Base-by-base conservation (phyloP, 2,113 vertebrate genomes). In the Sapajus apella region DNA sequence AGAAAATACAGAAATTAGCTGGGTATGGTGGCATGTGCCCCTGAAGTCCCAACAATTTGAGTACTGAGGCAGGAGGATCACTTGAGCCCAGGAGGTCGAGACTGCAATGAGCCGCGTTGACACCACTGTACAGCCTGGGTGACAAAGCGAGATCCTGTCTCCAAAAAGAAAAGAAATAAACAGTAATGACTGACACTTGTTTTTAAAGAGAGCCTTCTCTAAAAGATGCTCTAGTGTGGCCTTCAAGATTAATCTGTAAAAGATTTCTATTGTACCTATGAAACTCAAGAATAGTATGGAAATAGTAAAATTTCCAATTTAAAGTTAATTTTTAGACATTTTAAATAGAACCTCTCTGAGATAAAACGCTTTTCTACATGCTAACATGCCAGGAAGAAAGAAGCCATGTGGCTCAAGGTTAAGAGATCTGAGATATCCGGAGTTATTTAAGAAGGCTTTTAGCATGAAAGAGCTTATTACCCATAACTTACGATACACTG, bases 301-400 rank as follows among this genome's bases (percentile, higher is more conserved):
- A 90, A 87, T 91, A 32, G 23, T 56, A 93, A 82, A 20, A 70
- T 86, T 91, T 94, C 75, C 68, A 66, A 76, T 82, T 92, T 82
- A 87, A 52, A 92, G 43, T 76, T 89, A 88, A 43, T 56, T 79
- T 93, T 76, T 80, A 91, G 72, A 21, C 35, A 50, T 58, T 89
- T 92, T 96, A 61, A 87, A 72, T 87, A 66, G 76, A 56, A 25
- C 11, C 61, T 61, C n/a, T 81, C 58, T 76, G n/a, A 61, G 27
- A 40, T 58, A 80, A 86, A 68, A 80, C 1, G 16, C 13, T 45
- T 32, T 61, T 88, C 6, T 70, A 12, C 3, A 4, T 84, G 70
- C 25, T 81, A 45, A 81, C 66, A 68, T 81, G 84, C 47, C 47
- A 90, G 50, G 37, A 27, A 91, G 70, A 95, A 81, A 90, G 47